Evolutionary conservation across 2,888 invertebrate species (phyloP).

Genomic region (Galeopsomyia nigrocyanea): DNA sequence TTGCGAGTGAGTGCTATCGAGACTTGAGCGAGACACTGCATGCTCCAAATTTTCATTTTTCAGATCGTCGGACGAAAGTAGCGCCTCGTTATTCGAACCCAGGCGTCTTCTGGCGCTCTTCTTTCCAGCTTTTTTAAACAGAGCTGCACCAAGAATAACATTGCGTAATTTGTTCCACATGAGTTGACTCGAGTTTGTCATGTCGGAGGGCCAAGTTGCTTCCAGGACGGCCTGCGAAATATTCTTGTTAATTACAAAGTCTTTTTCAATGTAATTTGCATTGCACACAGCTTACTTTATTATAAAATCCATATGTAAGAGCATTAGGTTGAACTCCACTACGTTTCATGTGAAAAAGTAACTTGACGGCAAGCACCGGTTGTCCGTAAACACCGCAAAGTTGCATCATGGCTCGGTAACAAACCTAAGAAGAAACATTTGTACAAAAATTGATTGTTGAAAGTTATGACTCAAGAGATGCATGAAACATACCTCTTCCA

Average conservation of each 20-base stretch:
- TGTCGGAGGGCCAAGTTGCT: constrained; percentile 93
- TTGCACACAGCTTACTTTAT: constrained; percentile 64
- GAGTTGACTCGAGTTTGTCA: constrained; percentile 85
- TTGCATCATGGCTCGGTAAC: constrained; percentile 98
- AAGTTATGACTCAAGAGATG: neutral
- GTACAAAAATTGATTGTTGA: neutral
- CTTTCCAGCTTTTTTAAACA: constrained; percentile 86
- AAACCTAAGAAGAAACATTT: constrained; percentile 75
- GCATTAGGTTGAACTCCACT: constrained; percentile 97
- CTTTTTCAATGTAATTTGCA: too few relatives aligned
- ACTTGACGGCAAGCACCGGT: constrained; percentile 94
- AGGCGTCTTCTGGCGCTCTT: constrained; percentile 72
- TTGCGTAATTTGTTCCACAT: constrained; percentile 95
- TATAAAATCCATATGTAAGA: constrained; percentile 94
- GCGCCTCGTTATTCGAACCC: constrained; percentile 69
- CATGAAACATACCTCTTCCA: constrained; percentile 82
- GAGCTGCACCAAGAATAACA: constrained; percentile 90
- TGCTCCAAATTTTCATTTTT: constrained; percentile 63
- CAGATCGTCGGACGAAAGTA: constrained; percentile 57
- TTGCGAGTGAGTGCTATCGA: constrained; percentile 67
- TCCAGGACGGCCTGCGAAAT: constrained; percentile 83
- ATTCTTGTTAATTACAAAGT: too few relatives aligned
- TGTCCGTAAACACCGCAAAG: constrained; percentile 94
- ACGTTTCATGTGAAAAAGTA: constrained; percentile 91
- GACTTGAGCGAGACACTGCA: constrained; percentile 65